A percentile compares a stretch with the other conserved stretches of the same genome.
Evolutionary conservation across 2,113 vertebrate genomes (phyloP).

Genomic region (Entelurus aequoreus): DNA sequence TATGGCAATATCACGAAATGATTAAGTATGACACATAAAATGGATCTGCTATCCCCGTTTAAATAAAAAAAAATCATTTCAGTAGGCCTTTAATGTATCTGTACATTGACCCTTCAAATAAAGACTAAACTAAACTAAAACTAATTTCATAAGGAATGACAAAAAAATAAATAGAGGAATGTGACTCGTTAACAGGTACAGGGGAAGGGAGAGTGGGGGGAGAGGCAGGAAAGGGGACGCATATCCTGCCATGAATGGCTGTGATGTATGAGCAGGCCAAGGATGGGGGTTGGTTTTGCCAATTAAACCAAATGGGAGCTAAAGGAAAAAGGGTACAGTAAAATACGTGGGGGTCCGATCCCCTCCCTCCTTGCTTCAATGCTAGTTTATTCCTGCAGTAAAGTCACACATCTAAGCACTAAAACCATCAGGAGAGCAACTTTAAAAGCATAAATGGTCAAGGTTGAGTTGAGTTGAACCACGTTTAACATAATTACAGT

Average conservation of each 20-base stretch:
- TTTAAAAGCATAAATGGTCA: slow-evolving; percentile 20
- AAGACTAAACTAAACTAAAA: too few species aligned
- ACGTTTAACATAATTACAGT: too few species aligned
- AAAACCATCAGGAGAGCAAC: slow-evolving; percentile 4
- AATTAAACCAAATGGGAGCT: slow-evolving; percentile 64
- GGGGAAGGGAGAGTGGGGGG: slow-evolving; percentile 14
- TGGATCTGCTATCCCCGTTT: too few species aligned
- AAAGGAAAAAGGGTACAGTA: slow-evolving; percentile 37
- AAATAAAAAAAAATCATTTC: too few species aligned
- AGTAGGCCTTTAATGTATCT: too few species aligned
- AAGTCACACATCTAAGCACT: background rate
- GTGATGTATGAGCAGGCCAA: slow-evolving; percentile 68
- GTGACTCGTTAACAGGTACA: slow-evolving; percentile 53
- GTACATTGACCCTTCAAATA: too few species aligned
- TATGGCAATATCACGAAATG: too few species aligned
- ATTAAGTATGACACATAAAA: too few species aligned
- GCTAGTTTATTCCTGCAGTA: background rate
- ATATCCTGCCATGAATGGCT: slow-evolving; percentile 58
- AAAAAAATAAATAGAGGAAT: slow-evolving; percentile 22
- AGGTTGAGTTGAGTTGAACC: background rate
- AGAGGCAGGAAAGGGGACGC: slow-evolving; percentile 65
- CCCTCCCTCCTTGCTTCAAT: slow-evolving; percentile 3
- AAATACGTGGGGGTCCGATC: slow-evolving; percentile 9
- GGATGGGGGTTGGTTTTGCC: slow-evolving; percentile 41
- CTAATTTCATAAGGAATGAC: slow-evolving; percentile 26